These are phyloP conservation scores for Hydropsyche tenuis DNA, from an alignment of 1,140 invertebrate genomes.

Conservation along the genomic window DNA sequence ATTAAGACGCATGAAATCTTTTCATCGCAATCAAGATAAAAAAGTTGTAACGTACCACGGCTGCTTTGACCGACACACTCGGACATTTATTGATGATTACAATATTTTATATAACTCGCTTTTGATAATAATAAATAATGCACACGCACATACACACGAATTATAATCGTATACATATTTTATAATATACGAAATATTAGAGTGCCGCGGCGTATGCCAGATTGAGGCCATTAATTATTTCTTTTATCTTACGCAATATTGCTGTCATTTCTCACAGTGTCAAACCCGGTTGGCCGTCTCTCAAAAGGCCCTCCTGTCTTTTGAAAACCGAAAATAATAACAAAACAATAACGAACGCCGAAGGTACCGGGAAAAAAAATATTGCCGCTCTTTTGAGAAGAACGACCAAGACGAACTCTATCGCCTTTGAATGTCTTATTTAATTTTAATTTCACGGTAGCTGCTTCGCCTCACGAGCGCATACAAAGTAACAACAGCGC, in stretches of 20 bases:
- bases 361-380: slow-evolving; percentile 25
- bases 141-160: too few species aligned
- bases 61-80: slow-evolving; percentile 33
- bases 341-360: slow-evolving; percentile 12
- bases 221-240: slow-evolving; percentile 38
- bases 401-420: slow-evolving; percentile 11
- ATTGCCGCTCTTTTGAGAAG: background rate
- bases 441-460: slow-evolving; percentile 41
- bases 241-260: slow-evolving; percentile 38
- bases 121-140: slow-evolving; percentile 37
- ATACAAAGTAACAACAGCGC: slow-evolving; percentile 25
- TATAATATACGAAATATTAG: too few species aligned
- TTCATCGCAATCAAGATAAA: background rate
- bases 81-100: slow-evolving; percentile 42
- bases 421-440: slow-evolving; percentile 37
- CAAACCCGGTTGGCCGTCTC: slow-evolving; percentile 26
- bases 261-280: slow-evolving; percentile 36
- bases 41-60: background rate
- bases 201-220: slow-evolving; percentile 17
- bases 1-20: too few species aligned
- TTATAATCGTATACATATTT: background rate
- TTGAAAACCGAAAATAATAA: slow-evolving; percentile 21
- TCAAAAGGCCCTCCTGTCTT: slow-evolving; percentile 16
- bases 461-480: slow-evolving; percentile 28
- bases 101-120: slow-evolving; percentile 39